Evolutionary conservation across 2,797 vertebrate species (phyloP).

Genomic region (Calcarius lapponicus): DNA sequence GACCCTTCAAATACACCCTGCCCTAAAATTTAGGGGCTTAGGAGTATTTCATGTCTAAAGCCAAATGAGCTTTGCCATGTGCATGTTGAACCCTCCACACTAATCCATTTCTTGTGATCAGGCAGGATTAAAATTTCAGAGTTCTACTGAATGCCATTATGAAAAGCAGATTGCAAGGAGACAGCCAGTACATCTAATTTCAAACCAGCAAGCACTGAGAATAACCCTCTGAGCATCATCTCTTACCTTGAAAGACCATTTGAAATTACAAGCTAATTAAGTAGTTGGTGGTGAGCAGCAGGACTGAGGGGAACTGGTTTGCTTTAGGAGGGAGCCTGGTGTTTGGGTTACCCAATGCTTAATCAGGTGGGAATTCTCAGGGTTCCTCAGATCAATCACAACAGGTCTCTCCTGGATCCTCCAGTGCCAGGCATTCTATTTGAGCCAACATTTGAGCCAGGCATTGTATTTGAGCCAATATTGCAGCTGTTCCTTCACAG

Average conservation of each 20-base stretch:
- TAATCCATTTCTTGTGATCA: neutral
- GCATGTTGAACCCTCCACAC: neutral
- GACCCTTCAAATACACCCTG: neutral
- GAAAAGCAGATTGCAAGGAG: neutral
- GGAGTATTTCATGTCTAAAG: neutral
- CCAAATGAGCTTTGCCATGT: neutral
- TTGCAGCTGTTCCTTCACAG: neutral
- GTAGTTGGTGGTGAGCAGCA: neutral
- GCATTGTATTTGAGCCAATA: neutral
- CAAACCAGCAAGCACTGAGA: neutral
- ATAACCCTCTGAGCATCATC: neutral
- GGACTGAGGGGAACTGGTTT: neutral
- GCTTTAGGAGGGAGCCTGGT: neutral
- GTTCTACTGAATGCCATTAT: neutral
- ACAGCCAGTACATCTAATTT: neutral
- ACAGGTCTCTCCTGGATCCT: neutral
- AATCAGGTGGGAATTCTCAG: neutral
- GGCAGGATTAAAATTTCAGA: neutral
- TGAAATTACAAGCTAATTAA: neutral
- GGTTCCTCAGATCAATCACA: neutral
- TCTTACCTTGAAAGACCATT: neutral
- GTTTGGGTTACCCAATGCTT: neutral
- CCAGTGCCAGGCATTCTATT: neutral
- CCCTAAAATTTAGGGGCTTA: neutral
- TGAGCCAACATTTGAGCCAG: neutral